Evolutionary conservation across 2,113 vertebrate species (phyloP).

Genomic region (Aepyceros melampus): DNA sequence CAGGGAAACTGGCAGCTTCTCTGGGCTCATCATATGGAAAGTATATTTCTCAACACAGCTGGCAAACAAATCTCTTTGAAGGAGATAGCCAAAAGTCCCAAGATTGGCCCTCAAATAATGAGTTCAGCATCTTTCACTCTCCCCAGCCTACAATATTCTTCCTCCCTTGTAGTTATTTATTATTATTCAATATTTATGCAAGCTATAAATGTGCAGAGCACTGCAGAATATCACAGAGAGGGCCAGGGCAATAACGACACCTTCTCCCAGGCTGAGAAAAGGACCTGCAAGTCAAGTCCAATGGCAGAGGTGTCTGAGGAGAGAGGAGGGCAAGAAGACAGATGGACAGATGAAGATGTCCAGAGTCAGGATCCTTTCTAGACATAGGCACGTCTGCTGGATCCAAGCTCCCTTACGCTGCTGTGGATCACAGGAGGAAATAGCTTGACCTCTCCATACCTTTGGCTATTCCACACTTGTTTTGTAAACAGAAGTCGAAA

Average conservation of each 20-base stretch:
- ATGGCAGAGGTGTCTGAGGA: not conserved
- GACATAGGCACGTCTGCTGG: not conserved
- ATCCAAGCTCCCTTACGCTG: not conserved
- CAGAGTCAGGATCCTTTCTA: not conserved
- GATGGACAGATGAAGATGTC: not conserved
- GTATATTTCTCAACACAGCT: conserved; percentile 74
- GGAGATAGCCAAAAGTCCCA: conserved; percentile 66
- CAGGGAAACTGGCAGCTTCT: conserved; percentile 68
- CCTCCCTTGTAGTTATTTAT: conserved; percentile 71
- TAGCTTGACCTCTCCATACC: not conserved
- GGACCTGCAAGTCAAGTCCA: conserved; percentile 22
- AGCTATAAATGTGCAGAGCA: conserved; percentile 59
- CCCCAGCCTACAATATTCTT: conserved; percentile 71
- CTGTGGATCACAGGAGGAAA: not conserved
- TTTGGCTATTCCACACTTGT: conserved; percentile 40
- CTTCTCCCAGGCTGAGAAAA: conserved; percentile 18
- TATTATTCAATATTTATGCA: conserved; percentile 69
- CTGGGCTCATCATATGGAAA: conserved; percentile 73
- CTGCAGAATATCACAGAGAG: conserved; percentile 52
- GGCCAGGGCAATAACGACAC: conserved; percentile 32
- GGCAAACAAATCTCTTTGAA: conserved; percentile 75
- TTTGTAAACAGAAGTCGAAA: conserved; percentile 57
- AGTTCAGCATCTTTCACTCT: conserved; percentile 71
- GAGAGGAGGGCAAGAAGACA: not conserved
- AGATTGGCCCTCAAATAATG: conserved; percentile 61